Evolutionary conservation across 1,140 invertebrate genomes (phyloP), one percentile per base, ranked within the genome.

Genomic region (Caenorhabditis brenneri): DNA sequence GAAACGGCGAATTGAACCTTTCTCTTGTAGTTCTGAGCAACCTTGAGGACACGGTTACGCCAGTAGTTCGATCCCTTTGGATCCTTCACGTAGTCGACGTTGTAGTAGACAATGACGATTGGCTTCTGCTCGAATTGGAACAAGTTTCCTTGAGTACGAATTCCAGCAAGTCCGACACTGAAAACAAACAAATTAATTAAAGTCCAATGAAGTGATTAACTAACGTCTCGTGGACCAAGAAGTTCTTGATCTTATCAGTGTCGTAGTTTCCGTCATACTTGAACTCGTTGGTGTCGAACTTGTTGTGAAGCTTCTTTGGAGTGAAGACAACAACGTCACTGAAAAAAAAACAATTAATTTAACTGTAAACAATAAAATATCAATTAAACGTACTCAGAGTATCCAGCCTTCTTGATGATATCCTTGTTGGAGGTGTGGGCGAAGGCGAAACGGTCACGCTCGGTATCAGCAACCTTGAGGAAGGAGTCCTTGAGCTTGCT

Each of bases 61-160:
- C 97, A 99, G 92, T 99, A 99, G 92, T 99, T 99, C n/a, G 97
- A 99, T 51, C 96, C 94, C 91, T 99, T 99, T 12, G 94, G 93
- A 91, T 99, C 98, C 92, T 98, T 98, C 0, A 94, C 93, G 90
- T 99, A 99, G 92, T 99, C 97, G 9, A 99, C 96, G 91, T 93
- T 93, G 91, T 95, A 99, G 91, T 96, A 99, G 31, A 95, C 97
- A 84, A 97, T 94, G 48, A 99, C 93, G 74, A 97, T 90, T 3
- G 97, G 86, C 55, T 87, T 85, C 88, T 94, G 94, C 88, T 94
- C 94, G 92, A 99, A 99, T 85, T 98, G 95, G 16, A 93, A 93
- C 2, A 93, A 91, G 89, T 96, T 96, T 82, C 96, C 95, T 87
- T 94, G 93, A 36, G 94, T 95, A 85, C 97, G 94, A 85, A 97